Evolutionary conservation across 2,797 vertebrate genomes (phyloP).

Genomic region (Melanotaenia pygmaea): DNA sequence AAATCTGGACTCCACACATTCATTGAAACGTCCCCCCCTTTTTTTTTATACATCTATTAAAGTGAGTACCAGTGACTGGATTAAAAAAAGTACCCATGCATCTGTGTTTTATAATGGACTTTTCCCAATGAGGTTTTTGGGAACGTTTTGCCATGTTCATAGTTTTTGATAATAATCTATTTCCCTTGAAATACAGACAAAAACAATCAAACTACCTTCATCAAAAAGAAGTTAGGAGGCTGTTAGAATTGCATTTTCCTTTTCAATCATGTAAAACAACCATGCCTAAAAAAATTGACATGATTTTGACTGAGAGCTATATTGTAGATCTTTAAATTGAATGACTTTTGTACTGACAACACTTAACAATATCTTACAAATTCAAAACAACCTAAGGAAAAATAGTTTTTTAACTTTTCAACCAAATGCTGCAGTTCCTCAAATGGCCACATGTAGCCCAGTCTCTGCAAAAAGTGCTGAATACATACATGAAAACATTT

Average conservation of each 20-base stretch:
- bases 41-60: slow-evolving; percentile 15
- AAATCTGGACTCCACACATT: slow-evolving; percentile 29
- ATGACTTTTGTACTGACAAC: not conserved
- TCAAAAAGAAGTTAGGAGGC: too few species aligned
- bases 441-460: too few species aligned
- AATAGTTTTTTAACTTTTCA: too few species aligned
- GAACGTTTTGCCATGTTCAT: not conserved
- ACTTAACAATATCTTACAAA: too few species aligned
- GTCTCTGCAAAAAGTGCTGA: too few species aligned
- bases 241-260: too few species aligned
- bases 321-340: not conserved
- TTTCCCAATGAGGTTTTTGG: slow-evolving; percentile 4
- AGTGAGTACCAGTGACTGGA: slow-evolving; percentile 15
- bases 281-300: too few species aligned
- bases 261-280: too few species aligned
- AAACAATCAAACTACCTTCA: too few species aligned
- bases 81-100: slow-evolving; percentile 8
- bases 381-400: too few species aligned
- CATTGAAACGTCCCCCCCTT: not conserved
- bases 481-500: too few species aligned
- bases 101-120: slow-evolving; percentile 1
- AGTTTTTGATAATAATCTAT: not conserved
- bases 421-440: too few species aligned
- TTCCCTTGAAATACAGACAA: not conserved
- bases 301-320: not conserved